Evolutionary conservation across 2,888 invertebrate species (phyloP).

Genomic region (Azorinus chamasolen): DNA sequence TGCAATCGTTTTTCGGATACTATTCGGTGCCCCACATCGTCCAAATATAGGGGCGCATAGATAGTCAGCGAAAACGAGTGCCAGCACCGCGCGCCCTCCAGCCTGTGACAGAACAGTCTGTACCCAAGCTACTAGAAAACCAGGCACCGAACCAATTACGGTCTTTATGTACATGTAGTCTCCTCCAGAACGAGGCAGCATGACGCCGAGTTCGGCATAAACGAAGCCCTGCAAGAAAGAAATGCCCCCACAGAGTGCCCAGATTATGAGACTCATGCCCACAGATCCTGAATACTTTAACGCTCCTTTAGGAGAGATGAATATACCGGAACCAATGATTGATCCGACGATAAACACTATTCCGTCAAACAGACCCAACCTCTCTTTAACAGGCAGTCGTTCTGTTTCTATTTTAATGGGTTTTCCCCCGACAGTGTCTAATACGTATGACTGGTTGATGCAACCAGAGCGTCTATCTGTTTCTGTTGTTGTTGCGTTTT

Average conservation of each 20-base stretch:
- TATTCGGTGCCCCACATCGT: slow-evolving; percentile 63
- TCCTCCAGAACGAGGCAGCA: slow-evolving; percentile 92
- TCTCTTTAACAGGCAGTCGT: slow-evolving; percentile 36
- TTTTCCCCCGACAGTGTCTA: too few species aligned
- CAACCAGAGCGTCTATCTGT: too few species aligned
- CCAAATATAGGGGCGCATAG: slow-evolving; percentile 70
- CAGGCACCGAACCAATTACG: slow-evolving; percentile 86
- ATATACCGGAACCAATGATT: slow-evolving; percentile 96
- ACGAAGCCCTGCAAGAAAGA: slow-evolving; percentile 90
- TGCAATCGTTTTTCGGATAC: slow-evolving; percentile 60
- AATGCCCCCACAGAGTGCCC: slow-evolving; percentile 56
- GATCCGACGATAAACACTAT: slow-evolving; percentile 47
- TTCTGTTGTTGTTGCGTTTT: too few species aligned
- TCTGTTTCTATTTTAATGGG: slow-evolving; percentile 16
- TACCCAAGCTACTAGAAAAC: slow-evolving; percentile 88
- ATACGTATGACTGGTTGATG: too few species aligned
- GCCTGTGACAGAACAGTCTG: slow-evolving; percentile 71
- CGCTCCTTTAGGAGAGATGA: slow-evolving; percentile 98
- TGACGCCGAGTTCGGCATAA: slow-evolving; percentile 93
- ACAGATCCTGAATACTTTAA: slow-evolving; percentile 94
- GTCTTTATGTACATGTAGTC: slow-evolving; percentile 91
- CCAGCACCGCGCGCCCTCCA: slow-evolving; percentile 83
- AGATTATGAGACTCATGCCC: slow-evolving; percentile 88
- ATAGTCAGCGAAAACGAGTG: slow-evolving; percentile 85
- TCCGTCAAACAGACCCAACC: slow-evolving; percentile 39